A percentile compares a stretch with the other conserved stretches of the same genome.
Evolutionary conservation across 2,888 invertebrate species (phyloP).

Genomic region (Piscicola geometra): DNA sequence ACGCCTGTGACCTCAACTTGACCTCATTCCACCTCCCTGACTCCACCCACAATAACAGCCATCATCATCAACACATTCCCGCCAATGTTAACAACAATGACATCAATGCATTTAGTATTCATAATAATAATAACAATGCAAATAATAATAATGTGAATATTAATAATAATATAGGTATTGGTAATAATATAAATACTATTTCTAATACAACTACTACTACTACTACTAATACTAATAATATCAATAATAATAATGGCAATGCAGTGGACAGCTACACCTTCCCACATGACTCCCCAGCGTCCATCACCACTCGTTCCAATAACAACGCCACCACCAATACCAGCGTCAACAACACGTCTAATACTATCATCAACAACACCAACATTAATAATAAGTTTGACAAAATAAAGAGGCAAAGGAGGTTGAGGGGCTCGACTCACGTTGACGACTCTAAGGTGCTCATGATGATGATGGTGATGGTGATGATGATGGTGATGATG

Average conservation of each 20-base stretch:
- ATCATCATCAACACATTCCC: too few species aligned
- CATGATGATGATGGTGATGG: too few species aligned
- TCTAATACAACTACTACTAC: too few species aligned
- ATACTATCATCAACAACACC: neutral
- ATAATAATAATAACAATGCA: too few species aligned
- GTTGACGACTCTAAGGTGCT: slow-evolving; percentile 45
- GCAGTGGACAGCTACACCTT: neutral
- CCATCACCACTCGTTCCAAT: slow-evolving; percentile 61
- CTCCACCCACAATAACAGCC: too few species aligned
- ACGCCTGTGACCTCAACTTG: too few species aligned
- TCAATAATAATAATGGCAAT: neutral
- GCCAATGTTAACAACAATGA: too few species aligned
- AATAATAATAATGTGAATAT: neutral
- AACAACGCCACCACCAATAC: slow-evolving; percentile 18
- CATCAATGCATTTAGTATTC: too few species aligned
- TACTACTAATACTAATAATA: too few species aligned
- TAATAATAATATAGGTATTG: neutral
- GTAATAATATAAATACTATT: neutral
- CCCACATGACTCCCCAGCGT: neutral
- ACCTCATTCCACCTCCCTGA: too few species aligned
- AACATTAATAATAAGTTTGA: slow-evolving; percentile 25
- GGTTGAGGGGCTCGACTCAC: slow-evolving; percentile 36
- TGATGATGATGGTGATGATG: too few species aligned
- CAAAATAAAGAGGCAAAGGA: slow-evolving; percentile 18
- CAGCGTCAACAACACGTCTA: slow-evolving; percentile 7